A percentile compares a stretch with the other conserved stretches of the same genome.
Conservation (phyloP, 1,140 invertebrate species). For the Drosophila quadrilineata region DNA sequence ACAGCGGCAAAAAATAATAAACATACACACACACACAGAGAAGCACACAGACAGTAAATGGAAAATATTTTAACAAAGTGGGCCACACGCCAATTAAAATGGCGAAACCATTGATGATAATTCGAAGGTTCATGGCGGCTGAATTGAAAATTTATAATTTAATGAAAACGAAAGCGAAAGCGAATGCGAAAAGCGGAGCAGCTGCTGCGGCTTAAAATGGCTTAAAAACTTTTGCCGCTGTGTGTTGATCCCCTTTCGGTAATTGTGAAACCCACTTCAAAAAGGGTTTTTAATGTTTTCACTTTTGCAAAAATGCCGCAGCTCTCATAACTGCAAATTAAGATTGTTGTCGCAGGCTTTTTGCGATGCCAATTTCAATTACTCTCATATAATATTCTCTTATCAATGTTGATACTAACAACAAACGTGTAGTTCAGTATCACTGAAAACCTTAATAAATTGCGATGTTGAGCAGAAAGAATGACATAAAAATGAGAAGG, state of each 20-base stretch:
- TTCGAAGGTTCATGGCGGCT: conserved; percentile 17
- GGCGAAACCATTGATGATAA: conserved; percentile 37
- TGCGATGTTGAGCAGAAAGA: not conserved
- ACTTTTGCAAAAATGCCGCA: conserved; percentile 37
- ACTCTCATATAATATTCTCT: not conserved
- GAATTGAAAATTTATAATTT: conserved; percentile 55
- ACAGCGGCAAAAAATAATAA: conserved; percentile 9
- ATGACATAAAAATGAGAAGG: not conserved
- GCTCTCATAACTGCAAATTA: conserved; percentile 25
- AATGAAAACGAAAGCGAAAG: no score
- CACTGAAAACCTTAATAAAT: no score
- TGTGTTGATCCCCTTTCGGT: conserved; percentile 48
- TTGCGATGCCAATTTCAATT: conserved; percentile 18
- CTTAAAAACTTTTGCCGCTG: conserved; percentile 58
- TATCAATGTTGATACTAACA: no score
- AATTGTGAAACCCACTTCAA: conserved; percentile 50
- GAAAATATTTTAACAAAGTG: conserved; percentile 6
- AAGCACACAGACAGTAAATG: no score
- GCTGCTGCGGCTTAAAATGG: conserved; percentile 56
- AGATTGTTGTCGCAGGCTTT: conserved; percentile 17
- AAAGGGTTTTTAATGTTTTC: conserved; percentile 49
- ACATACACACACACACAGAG: not conserved
- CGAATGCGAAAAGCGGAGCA: no score
- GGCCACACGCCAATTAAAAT: conserved; percentile 44
- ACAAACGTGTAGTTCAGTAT: no score